A percentile compares a stretch with the other conserved stretches of the same genome.
Evolutionary conservation across 2,113 vertebrate genomes (phyloP).

Genomic region (human (Homo sapiens)): DNA sequence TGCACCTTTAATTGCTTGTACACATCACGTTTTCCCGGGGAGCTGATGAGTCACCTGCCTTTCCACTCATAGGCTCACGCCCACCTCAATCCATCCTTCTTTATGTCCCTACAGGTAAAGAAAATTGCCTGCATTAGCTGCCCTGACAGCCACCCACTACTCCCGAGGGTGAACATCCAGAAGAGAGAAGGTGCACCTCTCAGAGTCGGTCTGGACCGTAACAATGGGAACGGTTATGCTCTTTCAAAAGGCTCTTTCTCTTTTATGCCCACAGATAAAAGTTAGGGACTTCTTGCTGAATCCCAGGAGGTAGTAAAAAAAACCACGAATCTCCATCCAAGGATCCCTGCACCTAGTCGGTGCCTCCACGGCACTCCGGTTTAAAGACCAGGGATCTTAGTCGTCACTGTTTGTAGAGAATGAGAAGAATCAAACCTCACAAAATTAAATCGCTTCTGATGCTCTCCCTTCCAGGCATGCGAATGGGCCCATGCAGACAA

Average conservation of each 20-base stretch:
- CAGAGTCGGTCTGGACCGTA: too few relatives aligned
- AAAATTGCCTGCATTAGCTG: accelerated
- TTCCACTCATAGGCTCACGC: background rate
- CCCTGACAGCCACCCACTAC: background rate
- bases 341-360: accelerated
- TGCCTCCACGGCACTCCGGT: accelerated
- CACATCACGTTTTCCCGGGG: accelerated
- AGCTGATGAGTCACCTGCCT: too few relatives aligned
- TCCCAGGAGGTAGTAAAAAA: background rate
- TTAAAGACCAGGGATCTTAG: accelerated
- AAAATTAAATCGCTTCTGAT: background rate
- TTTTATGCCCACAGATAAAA: background rate
- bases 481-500: accelerated
- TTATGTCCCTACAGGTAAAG: background rate
- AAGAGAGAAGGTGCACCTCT: background rate
- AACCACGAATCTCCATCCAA: accelerated
- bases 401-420: background rate
- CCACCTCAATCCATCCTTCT: background rate
- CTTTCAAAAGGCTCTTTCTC: background rate
- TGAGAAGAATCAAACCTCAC: accelerated
- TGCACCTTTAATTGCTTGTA: background rate
- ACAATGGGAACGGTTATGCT: accelerated
- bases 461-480: too few relatives aligned
- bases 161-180: background rate
- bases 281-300: background rate